Evolutionary conservation across 2,113 vertebrate species (phyloP).

Genomic region (Caracal caracal): DNA sequence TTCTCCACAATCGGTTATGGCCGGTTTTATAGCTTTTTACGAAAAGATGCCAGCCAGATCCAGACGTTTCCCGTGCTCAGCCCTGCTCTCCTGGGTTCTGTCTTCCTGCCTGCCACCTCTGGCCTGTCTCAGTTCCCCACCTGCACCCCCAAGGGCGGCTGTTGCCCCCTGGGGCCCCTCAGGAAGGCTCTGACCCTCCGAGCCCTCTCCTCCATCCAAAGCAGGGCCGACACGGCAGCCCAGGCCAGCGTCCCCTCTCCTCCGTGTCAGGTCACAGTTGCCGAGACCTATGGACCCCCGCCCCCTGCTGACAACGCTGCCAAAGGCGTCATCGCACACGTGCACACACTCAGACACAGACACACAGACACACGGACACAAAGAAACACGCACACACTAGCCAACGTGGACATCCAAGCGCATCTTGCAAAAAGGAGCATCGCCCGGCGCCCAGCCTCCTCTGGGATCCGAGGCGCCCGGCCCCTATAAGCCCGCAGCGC

Average conservation of each 20-base stretch:
- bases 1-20: accelerated
- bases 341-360: neutral
- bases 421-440: constrained; percentile 57
- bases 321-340: neutral
- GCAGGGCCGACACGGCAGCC: neutral
- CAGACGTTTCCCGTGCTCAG: accelerated
- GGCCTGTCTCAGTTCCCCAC: neutral
- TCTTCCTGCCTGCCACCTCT: neutral
- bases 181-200: neutral
- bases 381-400: neutral
- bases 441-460: constrained; percentile 70
- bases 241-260: neutral
- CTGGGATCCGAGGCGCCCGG: constrained; percentile 55
- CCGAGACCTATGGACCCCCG: neutral
- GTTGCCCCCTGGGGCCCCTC: too few relatives aligned
- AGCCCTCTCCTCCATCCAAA: neutral
- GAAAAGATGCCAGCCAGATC: too few relatives aligned
- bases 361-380: neutral
- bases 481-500: constrained; percentile 68
- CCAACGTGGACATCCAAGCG: constrained; percentile 38
- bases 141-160: accelerated
- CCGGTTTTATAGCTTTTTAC: accelerated
- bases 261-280: too few relatives aligned
- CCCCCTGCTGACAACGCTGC: neutral
- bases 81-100: accelerated